Percentiles rank a stretch among this genome's conserved stretches.
phyloP scores from a whole-genome alignment of 2,113 vertebrate species.

The Perccottus glenii region DNA sequence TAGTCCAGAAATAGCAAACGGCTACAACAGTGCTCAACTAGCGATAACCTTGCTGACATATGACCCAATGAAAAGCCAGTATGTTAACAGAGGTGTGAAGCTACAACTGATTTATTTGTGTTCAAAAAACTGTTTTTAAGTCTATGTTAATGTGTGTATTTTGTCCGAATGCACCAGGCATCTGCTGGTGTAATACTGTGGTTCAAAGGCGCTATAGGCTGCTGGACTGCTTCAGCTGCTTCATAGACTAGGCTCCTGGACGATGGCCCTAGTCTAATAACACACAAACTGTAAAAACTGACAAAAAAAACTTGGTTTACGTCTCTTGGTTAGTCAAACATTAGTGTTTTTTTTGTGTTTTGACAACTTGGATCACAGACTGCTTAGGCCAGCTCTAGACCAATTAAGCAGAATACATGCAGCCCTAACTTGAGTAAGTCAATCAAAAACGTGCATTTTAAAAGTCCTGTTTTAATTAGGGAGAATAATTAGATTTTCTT shows the following conservation, averaged over 20 bases:
- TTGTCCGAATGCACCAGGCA: not conserved
- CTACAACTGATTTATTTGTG: constrained; percentile 16
- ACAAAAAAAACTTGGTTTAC: too few species aligned
- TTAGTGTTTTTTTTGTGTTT: too few species aligned
- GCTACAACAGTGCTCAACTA: constrained; percentile 47
- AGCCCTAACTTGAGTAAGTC: too few species aligned
- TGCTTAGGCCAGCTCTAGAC: not conserved
- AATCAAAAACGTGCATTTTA: not conserved
- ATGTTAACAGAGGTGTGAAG: not conserved
- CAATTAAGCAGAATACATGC: not conserved
- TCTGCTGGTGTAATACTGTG: not conserved
- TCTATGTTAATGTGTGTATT: not conserved
- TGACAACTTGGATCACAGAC: too few species aligned
- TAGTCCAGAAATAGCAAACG: constrained; percentile 45
- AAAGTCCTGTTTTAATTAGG: not conserved
- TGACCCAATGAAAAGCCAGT: not conserved
- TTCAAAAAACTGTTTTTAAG: not conserved
- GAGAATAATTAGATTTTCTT: not conserved
- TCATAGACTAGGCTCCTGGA: too few species aligned
- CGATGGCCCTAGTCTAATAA: too few species aligned
- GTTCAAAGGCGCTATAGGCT: not conserved
- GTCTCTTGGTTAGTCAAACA: too few species aligned
- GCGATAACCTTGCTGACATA: constrained; percentile 22
- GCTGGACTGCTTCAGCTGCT: too few species aligned
- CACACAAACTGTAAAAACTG: too few species aligned